Conservation (phyloP, 1,140 invertebrate genomes). For the Ephestia elutella region DNA sequence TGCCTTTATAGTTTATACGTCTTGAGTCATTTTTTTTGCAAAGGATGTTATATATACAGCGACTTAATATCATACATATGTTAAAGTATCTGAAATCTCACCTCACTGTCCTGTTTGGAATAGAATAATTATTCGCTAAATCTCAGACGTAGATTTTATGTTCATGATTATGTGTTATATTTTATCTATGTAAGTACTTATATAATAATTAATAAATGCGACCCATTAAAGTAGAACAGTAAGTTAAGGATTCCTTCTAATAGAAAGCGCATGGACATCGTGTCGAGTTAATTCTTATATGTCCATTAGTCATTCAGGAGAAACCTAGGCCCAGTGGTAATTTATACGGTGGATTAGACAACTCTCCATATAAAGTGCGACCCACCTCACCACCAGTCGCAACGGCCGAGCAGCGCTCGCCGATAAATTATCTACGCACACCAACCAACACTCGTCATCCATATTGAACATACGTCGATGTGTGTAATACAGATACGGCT, state of each 20-base stretch:
- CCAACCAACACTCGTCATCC: constrained; percentile 9
- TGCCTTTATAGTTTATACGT: background rate
- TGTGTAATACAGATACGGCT: constrained; percentile 3
- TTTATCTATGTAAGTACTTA: too few relatives aligned
- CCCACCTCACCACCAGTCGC: constrained; percentile 42
- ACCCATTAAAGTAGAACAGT: background rate
- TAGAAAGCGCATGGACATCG: constrained; percentile 39
- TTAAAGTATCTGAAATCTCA: too few relatives aligned
- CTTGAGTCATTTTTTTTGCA: background rate
- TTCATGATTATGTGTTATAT: too few relatives aligned
- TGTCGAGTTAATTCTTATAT: constrained; percentile 44
- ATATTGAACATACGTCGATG: background rate
- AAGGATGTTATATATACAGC: constrained; percentile 16
- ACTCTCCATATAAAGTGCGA: constrained; percentile 63
- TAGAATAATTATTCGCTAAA: too few relatives aligned
- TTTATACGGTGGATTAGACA: constrained; percentile 62
- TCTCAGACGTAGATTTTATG: too few relatives aligned
- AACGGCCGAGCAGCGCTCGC: constrained; percentile 21
- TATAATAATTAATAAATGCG: too few relatives aligned
- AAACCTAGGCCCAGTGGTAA: constrained; percentile 54
- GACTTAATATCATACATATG: too few relatives aligned
- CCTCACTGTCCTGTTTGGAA: too few relatives aligned
- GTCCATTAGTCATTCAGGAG: constrained; percentile 58
- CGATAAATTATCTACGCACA: constrained; percentile 62
- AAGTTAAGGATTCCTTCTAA: background rate